A percentile compares a stretch with the other conserved stretches of the same genome.
Evolutionary conservation across 2,888 invertebrate genomes (phyloP).

Genomic region (Drosophila rellima): DNA sequence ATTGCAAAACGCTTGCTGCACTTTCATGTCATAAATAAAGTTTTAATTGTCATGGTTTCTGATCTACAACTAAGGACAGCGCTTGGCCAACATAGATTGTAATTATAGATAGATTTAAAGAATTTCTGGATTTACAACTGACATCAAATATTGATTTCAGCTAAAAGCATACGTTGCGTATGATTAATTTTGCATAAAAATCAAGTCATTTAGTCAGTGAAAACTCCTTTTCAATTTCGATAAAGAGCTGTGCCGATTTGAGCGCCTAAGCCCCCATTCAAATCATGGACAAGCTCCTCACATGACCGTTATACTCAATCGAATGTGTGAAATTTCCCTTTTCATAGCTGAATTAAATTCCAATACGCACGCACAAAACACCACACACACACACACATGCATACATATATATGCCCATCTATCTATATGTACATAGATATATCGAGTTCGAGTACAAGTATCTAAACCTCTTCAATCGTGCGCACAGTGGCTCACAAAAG

Average conservation of each 20-base stretch:
- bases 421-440: constrained; percentile 17
- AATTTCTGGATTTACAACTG: constrained; percentile 1
- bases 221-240: constrained; percentile 66
- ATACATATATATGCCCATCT: not conserved
- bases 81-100: constrained; percentile 30
- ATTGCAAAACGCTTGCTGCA: constrained; percentile 38
- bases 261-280: constrained; percentile 49
- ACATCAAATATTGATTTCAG: constrained; percentile 1
- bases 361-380: constrained; percentile 38
- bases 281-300: constrained; percentile 35
- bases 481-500: constrained; percentile 41
- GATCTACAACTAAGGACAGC: constrained; percentile 13
- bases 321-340: constrained; percentile 66
- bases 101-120: constrained; percentile 44
- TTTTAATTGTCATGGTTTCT: constrained; percentile 61
- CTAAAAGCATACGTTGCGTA: constrained; percentile 18
- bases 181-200: constrained; percentile 49
- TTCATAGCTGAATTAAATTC: constrained; percentile 75
- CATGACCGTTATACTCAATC: constrained; percentile 49
- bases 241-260: constrained; percentile 46
- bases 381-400: not conserved
- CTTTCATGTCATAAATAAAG: constrained; percentile 51
- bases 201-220: constrained; percentile 34
- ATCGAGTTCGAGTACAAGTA: constrained; percentile 14
- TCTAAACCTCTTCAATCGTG: constrained; percentile 24